These are phyloP conservation scores for Thysanoteuthis rhombus DNA, from an alignment of 2,888 invertebrate genomes.

Conservation along the genomic window DNA sequence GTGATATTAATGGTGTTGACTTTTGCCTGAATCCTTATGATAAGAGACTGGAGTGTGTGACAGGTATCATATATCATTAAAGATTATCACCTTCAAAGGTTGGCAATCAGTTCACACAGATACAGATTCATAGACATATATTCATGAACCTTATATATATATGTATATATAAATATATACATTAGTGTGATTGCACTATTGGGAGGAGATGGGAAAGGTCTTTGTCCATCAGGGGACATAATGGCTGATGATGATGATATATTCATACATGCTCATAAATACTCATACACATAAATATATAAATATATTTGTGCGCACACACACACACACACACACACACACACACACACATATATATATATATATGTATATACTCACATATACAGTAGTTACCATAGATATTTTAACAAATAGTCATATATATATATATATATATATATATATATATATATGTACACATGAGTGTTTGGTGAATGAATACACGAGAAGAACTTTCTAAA, in stretches of 20 bases:
- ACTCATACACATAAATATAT: neutral
- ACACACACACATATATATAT: neutral
- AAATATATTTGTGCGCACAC: neutral
- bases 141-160: too few species aligned
- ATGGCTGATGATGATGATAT: too few species aligned
- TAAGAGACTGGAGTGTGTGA: neutral
- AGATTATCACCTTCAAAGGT: slow-evolving; percentile 12
- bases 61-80: neutral
- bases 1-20: neutral
- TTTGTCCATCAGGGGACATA: too few species aligned
- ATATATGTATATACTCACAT: neutral
- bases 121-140: too few species aligned
- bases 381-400: neutral
- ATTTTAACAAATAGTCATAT: neutral
- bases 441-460: too few species aligned
- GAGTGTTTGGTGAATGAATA: too few species aligned
- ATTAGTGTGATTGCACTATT: too few species aligned
- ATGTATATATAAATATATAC: too few species aligned
- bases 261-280: too few species aligned
- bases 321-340: neutral
- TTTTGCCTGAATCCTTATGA: neutral
- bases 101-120: neutral
- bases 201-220: too few species aligned
- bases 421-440: too few species aligned
- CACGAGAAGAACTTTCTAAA: too few species aligned